Evolutionary conservation across 2,888 invertebrate species (phyloP), one percentile per base, ranked within the genome.

Genomic region (Dioctria linearis): DNA sequence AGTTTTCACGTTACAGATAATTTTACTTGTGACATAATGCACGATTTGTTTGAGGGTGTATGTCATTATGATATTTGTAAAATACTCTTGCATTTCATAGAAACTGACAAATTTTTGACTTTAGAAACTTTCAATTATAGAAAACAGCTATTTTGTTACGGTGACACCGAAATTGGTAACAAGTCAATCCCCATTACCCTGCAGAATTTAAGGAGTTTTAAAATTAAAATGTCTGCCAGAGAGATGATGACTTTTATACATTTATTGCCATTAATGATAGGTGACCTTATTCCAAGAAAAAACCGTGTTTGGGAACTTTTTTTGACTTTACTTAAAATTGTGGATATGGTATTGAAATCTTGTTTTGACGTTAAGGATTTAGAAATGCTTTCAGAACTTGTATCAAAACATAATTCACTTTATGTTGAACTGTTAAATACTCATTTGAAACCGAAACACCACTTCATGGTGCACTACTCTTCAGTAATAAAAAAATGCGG

Each of bases 41-140:
- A 85, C 69, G 85, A 85, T 67, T 3, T 84, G 13, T 84, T 83
- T 65, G 84, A 84, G 59, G 84, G 85, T 3, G 79, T 84, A 11
- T 84, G 84, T 66, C 67, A 66, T n/a, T 84, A 84, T 78, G 84
- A 85, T 80, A 49, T 84, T 46, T 83, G 83, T 46, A 63, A 83
- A 78, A 65, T 83, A 54, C 43, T 81, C 3, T 37, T 75, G 3
- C 43, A 46, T 59, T 54, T 81, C 5, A 78, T 81, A 11, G 25
- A 25, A 25, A 11, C 49, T 25, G 46, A 76, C 4, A 71, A 78
- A 54, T 37, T 51, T 63, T 78, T 81, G 39, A 25, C 67, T 9
- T 11, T 81, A 40, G 37, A 79, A 4, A 57, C 51, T 42, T 54
- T 80, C 25, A 81, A 81, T 49, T 8, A 51, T 39, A 57, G 80